A percentile compares a stretch with the other conserved stretches of the same genome.
Conservation (phyloP, 1,140 invertebrate genomes). For the Papilio polytes region DNA sequence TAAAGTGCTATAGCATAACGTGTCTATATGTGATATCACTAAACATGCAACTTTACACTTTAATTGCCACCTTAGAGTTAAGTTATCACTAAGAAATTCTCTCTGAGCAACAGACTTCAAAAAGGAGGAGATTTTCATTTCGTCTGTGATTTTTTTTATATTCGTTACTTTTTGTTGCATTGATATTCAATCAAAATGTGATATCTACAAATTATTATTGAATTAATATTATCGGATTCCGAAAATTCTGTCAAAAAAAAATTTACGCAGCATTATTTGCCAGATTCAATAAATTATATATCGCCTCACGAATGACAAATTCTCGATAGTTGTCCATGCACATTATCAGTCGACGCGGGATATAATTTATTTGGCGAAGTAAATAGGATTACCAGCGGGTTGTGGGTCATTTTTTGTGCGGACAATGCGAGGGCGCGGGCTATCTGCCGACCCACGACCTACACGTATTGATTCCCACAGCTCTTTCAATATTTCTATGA, state of each 20-base stretch:
- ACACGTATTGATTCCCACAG: slow-evolving; percentile 16
- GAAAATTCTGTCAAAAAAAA: background rate
- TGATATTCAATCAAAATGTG: too few species aligned
- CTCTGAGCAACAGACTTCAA: too few species aligned
- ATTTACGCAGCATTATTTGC: background rate
- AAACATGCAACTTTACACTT: too few species aligned
- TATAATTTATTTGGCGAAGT: slow-evolving; percentile 55
- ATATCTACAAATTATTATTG: too few species aligned
- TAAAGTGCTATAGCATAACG: too few species aligned
- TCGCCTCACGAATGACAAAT: slow-evolving; percentile 46
- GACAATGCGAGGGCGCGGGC: slow-evolving; percentile 46
- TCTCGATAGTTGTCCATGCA: slow-evolving; percentile 43
- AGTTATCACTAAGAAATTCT: too few species aligned
- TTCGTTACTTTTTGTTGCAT: too few species aligned
- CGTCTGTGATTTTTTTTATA: too few species aligned
- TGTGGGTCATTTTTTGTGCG: slow-evolving; percentile 54
- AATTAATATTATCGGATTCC: background rate
- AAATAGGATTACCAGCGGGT: slow-evolving; percentile 60
- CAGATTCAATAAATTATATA: background rate
- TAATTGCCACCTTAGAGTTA: too few species aligned
- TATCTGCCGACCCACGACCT: background rate
- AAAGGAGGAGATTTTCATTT: too few species aligned
- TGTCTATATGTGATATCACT: too few species aligned
- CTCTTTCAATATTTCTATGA: slow-evolving; percentile 17
- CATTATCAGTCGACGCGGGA: slow-evolving; percentile 46